A percentile compares a stretch with the other conserved stretches of the same genome.
phyloP scores from a whole-genome alignment of 1,140 invertebrate genomes.

The Lerema accius region DNA sequence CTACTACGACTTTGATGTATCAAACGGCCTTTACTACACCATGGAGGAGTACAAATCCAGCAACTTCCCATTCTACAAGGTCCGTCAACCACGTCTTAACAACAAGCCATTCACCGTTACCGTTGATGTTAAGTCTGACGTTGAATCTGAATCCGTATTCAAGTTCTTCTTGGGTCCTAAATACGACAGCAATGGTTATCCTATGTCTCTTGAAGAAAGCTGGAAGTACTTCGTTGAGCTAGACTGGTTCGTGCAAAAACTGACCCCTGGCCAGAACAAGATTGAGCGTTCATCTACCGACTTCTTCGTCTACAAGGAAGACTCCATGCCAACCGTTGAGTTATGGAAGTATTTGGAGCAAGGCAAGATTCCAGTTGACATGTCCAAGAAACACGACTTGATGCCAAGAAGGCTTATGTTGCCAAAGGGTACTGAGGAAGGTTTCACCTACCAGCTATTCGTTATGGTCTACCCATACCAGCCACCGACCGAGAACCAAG shows the following conservation, averaged over 20 bases:
- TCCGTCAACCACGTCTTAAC: conserved; percentile 84
- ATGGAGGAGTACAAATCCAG: conserved; percentile 50
- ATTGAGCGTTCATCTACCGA: conserved; percentile 87
- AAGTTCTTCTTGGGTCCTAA: conserved; percentile 85
- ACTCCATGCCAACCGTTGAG: conserved; percentile 84
- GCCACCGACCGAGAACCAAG: conserved; percentile 43
- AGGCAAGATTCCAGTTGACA: conserved; percentile 79
- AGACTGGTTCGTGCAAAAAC: conserved; percentile 86
- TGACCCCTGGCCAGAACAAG: conserved; percentile 86
- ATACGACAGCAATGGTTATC: conserved; percentile 79
- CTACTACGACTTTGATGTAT: conserved; percentile 79
- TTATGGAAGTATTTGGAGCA: conserved; percentile 83
- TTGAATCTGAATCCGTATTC: conserved; percentile 81
- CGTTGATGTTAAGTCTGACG: conserved; percentile 84
- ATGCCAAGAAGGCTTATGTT: too few relatives aligned
- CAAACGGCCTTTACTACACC: conserved; percentile 68
- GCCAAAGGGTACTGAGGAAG: conserved; percentile 86
- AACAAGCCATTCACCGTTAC: conserved; percentile 86
- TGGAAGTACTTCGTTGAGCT: conserved; percentile 86
- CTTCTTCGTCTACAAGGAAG: conserved; percentile 84
- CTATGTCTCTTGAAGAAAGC: conserved; percentile 83
- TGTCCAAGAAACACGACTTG: too few relatives aligned
- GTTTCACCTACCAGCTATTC: conserved; percentile 86
- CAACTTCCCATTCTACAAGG: conserved; percentile 62
- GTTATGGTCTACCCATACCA: conserved; percentile 84